phyloP scores from a whole-genome alignment of 2,113 vertebrate genomes.

The Ammodytes marinus region DNA sequence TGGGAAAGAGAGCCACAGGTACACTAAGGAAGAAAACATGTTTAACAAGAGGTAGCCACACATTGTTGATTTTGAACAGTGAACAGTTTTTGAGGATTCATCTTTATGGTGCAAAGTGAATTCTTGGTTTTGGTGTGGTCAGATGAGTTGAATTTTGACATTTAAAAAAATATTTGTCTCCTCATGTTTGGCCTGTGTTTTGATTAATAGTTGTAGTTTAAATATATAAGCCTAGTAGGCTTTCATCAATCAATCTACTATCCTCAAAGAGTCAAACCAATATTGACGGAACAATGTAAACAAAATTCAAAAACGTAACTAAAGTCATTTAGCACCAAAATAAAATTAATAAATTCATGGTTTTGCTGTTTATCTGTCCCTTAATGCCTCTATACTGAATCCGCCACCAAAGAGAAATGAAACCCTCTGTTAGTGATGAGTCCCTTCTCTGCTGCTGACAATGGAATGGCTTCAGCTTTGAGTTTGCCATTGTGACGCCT shows the following conservation, averaged over 20 bases:
- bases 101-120: neutral
- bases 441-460: constrained; percentile 60
- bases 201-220: constrained; percentile 4
- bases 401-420: constrained; percentile 34
- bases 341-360: constrained; percentile 41
- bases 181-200: constrained; percentile 47
- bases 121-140: neutral
- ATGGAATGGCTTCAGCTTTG: constrained; percentile 69
- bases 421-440: constrained; percentile 38
- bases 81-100: neutral
- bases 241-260: constrained; percentile 49
- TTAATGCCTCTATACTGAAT: constrained; percentile 26
- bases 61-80: neutral
- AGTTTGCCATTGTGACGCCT: constrained; percentile 74
- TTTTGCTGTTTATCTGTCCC: constrained; percentile 12
- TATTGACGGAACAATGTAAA: constrained; percentile 16
- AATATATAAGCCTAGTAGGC: constrained; percentile 27
- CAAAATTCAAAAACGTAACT: constrained; percentile 20
- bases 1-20: neutral
- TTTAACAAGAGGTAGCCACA: neutral
- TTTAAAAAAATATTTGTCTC: neutral
- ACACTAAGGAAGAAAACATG: neutral
- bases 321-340: constrained; percentile 26
- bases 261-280: constrained; percentile 42
- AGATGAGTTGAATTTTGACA: neutral